Conservation (phyloP, 2,113 vertebrate species). For the Erythrocercus mccallii region DNA sequence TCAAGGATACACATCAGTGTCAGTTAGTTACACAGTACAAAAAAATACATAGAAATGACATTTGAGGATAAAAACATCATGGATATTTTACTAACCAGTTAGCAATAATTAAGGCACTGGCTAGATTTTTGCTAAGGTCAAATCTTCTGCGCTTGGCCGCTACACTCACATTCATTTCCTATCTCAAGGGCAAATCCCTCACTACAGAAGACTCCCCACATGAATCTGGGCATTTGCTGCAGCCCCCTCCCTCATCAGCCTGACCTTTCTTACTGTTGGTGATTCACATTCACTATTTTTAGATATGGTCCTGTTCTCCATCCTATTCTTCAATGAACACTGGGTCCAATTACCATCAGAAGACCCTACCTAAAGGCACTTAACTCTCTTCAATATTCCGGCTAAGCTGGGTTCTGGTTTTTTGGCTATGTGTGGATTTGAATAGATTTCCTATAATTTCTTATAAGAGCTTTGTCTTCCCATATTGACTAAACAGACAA, state of each 20-base stretch:
- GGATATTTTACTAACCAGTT: not conserved
- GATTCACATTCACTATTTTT: not conserved
- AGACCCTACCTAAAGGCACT: not conserved
- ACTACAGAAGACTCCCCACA: not conserved
- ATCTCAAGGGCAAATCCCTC: not conserved
- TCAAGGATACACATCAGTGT: not conserved
- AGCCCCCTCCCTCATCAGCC: not conserved
- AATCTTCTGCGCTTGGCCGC: rapidly evolving
- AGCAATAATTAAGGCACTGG: not conserved
- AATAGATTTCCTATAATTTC: not conserved
- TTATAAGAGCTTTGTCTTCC: not conserved
- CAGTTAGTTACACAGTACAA: not conserved
- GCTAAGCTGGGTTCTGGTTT: not conserved
- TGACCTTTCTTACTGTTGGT: not conserved
- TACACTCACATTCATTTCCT: not conserved
- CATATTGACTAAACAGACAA: not conserved
- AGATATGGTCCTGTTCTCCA: not conserved
- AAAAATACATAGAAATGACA: not conserved
- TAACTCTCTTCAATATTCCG: not conserved
- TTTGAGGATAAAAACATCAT: not conserved
- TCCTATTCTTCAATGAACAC: not conserved
- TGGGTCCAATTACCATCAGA: not conserved
- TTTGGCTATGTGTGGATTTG: not conserved
- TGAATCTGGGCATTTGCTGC: not conserved
- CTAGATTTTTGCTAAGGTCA: not conserved